Conservation (phyloP, 2,797 vertebrate species). For the Catostomus latipinnis region DNA sequence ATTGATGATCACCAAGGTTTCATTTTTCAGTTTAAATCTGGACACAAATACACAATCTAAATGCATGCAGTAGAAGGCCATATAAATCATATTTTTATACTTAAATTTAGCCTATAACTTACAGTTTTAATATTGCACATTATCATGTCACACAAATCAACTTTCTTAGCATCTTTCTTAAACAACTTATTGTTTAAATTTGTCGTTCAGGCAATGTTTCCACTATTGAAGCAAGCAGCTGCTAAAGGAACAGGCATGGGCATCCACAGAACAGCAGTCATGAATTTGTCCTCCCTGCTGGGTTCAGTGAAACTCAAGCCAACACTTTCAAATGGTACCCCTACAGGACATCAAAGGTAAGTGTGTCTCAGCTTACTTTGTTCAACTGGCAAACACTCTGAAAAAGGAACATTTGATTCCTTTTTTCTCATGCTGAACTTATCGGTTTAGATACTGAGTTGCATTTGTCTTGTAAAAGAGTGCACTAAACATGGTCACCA, state of each 20-base stretch:
- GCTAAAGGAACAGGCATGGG: slow-evolving; percentile 70
- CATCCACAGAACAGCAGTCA: slow-evolving; percentile 77
- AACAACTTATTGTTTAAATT: neutral
- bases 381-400: neutral
- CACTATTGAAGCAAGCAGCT: slow-evolving; percentile 77
- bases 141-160: no score
- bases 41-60: neutral
- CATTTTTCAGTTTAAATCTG: neutral
- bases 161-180: no score
- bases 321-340: slow-evolving; percentile 74
- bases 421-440: neutral
- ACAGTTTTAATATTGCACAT: no score
- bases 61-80: neutral
- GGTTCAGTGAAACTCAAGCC: slow-evolving; percentile 74
- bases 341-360: slow-evolving; percentile 83
- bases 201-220: slow-evolving; percentile 70
- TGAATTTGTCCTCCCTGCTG: slow-evolving; percentile 77
- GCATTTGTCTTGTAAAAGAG: slow-evolving; percentile 62
- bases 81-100: no score
- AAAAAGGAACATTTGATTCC: no score
- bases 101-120: no score
- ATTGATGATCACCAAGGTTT: slow-evolving; percentile 83
- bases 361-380: slow-evolving; percentile 17
- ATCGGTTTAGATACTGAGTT: neutral
- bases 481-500: slow-evolving; percentile 82